Evolutionary conservation across 2,888 invertebrate genomes (phyloP).

Genomic region (Tuta absoluta): DNA sequence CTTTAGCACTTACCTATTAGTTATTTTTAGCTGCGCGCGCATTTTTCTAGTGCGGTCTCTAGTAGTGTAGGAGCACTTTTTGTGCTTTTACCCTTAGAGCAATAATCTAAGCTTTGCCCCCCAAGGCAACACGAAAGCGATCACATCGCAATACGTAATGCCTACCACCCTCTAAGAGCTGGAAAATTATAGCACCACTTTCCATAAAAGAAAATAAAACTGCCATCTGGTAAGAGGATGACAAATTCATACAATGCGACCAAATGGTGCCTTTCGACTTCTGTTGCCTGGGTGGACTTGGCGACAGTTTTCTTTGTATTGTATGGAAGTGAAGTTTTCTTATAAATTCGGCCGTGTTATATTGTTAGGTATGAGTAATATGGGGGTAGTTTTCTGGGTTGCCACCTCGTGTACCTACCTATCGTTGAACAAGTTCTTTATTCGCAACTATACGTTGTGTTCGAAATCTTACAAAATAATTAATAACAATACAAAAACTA

Average conservation of each 20-base stretch:
- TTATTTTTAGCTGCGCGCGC: too few relatives aligned
- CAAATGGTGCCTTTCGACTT: constrained; percentile 13
- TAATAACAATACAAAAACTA: too few relatives aligned
- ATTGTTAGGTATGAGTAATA: not conserved
- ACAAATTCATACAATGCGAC: constrained; percentile 29
- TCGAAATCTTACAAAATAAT: too few relatives aligned
- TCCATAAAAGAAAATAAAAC: constrained; percentile 28
- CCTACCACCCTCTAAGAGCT: constrained; percentile 7
- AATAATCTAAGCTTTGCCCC: too few relatives aligned
- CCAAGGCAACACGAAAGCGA: constrained; percentile 1
- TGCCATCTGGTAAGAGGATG: constrained; percentile 29
- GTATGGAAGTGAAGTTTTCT: constrained; percentile 26
- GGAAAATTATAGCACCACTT: constrained; percentile 29
- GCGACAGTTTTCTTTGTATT: constrained; percentile 25
- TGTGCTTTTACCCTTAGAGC: too few relatives aligned
- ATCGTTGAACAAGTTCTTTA: too few relatives aligned
- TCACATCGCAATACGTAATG: constrained; percentile 12
- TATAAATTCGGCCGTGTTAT: constrained; percentile 36
- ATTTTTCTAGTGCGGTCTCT: too few relatives aligned
- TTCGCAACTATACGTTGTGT: too few relatives aligned
- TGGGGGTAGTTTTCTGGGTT: not conserved
- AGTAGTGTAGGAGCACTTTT: too few relatives aligned
- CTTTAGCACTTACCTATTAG: too few relatives aligned
- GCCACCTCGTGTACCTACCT: too few relatives aligned
- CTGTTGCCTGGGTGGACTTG: not conserved